A percentile compares a stretch with the other conserved stretches of the same genome.
Evolutionary conservation across 2,797 vertebrate species (phyloP).

Genomic region (Sternarchorhynchus goeldii): DNA sequence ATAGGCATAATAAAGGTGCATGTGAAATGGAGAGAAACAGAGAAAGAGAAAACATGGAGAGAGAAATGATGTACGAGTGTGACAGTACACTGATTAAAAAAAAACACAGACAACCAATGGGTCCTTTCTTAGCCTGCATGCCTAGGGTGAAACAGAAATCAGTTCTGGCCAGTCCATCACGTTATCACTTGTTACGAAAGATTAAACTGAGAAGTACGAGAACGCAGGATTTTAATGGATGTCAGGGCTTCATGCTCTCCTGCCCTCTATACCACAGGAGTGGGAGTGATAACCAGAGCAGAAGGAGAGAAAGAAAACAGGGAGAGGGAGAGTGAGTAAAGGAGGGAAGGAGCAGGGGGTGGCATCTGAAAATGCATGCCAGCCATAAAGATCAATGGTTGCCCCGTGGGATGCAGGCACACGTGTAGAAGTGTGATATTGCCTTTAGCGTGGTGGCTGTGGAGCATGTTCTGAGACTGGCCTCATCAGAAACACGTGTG

Average conservation of each 20-base stretch:
- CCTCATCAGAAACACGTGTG: slow-evolving; percentile 11
- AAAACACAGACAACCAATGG: neutral
- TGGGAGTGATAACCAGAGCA: slow-evolving; percentile 18
- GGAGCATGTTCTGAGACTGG: neutral
- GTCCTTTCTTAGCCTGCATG: slow-evolving; percentile 1
- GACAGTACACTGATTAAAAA: neutral
- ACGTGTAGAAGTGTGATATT: neutral
- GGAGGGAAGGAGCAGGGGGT: neutral
- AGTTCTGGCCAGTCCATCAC: neutral
- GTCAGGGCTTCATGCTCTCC: neutral
- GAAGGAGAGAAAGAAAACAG: neutral
- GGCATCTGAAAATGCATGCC: neutral
- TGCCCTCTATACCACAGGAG: neutral
- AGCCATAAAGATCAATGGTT: neutral
- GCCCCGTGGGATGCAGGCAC: neutral
- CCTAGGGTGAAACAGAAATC: neutral
- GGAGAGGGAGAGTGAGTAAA: neutral
- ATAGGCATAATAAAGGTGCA: neutral
- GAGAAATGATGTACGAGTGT: neutral
- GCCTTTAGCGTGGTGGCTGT: slow-evolving; percentile 2
- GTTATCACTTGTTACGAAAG: neutral
- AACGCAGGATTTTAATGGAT: neutral
- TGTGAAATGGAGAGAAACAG: slow-evolving; percentile 15
- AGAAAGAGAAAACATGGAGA: neutral
- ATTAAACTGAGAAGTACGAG: neutral